Conservation (phyloP, 1,140 invertebrate species). For the Sitobion miscanthi region DNA sequence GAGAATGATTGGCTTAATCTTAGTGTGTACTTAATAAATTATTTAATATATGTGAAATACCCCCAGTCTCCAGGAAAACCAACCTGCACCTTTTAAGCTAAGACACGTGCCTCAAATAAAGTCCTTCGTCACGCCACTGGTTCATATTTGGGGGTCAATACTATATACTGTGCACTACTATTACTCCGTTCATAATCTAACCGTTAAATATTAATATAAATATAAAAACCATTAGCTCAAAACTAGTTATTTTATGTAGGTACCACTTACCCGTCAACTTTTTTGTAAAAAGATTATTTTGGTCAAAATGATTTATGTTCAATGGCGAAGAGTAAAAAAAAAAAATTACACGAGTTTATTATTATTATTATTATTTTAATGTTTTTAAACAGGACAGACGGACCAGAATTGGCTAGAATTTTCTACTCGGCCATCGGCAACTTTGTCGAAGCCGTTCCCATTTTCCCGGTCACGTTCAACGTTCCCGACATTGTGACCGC, state of each 20-base stretch:
- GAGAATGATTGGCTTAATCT: too few species aligned
- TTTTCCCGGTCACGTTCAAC: constrained; percentile 53
- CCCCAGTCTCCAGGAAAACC: too few species aligned
- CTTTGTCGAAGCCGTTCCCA: constrained; percentile 2
- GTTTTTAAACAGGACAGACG: constrained; percentile 21
- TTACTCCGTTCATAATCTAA: background rate
- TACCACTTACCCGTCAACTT: background rate
- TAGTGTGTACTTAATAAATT: too few species aligned
- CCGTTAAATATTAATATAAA: background rate
- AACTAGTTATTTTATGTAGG: background rate
- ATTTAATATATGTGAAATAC: too few species aligned
- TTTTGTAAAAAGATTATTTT: background rate
- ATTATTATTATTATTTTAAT: background rate
- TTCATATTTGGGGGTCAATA: too few species aligned
- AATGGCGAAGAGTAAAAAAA: background rate
- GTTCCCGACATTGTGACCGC: constrained; percentile 47
- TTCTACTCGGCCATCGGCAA: constrained; percentile 51
- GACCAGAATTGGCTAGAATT: constrained; percentile 35
- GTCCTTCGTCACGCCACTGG: too few species aligned
- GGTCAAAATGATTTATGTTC: background rate
- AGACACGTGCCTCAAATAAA: too few species aligned
- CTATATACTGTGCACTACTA: too few species aligned
- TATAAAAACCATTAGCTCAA: background rate
- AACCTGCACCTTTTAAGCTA: too few species aligned
- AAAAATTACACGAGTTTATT: background rate